Percentiles rank a stretch among this genome's conserved stretches.
These are phyloP conservation scores for Drosophila punjabiensis DNA, from an alignment of 1,140 invertebrate genomes.

Conservation along the genomic window DNA sequence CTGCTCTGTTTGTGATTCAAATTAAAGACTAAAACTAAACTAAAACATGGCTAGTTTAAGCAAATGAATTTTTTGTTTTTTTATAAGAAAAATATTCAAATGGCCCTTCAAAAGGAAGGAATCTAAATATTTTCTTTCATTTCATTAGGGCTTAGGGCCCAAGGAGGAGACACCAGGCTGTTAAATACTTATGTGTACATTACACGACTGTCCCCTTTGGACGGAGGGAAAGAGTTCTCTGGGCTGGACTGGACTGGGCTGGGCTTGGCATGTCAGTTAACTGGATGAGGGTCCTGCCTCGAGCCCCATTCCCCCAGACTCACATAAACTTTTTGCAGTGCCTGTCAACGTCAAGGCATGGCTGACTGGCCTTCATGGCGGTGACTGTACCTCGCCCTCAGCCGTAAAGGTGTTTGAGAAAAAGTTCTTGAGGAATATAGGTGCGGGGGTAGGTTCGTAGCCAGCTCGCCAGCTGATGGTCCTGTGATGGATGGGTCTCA, in stretches of 20 bases:
- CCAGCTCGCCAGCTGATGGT: constrained; percentile 35
- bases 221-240: neutral
- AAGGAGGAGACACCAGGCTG: neutral
- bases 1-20: neutral
- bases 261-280: constrained; percentile 56
- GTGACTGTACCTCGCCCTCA: constrained; percentile 32
- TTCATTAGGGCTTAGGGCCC: constrained; percentile 17
- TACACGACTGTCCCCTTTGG: constrained; percentile 38
- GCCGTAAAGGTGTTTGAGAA: constrained; percentile 37
- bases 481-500: constrained; percentile 47
- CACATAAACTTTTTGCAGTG: constrained; percentile 58
- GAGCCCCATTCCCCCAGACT: neutral
- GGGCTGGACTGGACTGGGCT: constrained; percentile 25
- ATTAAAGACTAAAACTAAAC: too few relatives aligned
- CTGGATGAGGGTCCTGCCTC: constrained; percentile 65
- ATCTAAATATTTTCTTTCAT: neutral
- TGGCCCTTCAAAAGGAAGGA: neutral
- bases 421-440: constrained; percentile 27
- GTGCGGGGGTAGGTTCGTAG: neutral
- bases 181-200: constrained; percentile 68
- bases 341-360: constrained; percentile 73
- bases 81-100: neutral
- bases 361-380: constrained; percentile 34
- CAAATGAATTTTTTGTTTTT: neutral
- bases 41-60: neutral